phyloP scores from a whole-genome alignment of 2,888 invertebrate genomes.

The Ophraella communa region DNA sequence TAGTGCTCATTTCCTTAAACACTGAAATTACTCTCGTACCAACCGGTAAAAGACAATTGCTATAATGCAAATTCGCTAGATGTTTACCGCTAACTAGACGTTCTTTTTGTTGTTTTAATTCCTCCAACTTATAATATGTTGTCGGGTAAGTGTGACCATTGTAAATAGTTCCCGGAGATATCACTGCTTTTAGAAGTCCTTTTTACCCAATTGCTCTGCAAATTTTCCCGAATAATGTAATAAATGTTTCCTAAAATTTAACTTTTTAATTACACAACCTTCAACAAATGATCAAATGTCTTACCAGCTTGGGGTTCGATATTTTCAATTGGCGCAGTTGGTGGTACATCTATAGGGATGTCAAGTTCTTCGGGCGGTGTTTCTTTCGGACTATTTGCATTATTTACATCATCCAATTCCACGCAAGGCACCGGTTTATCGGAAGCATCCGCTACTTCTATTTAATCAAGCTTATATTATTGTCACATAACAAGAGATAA shows the following conservation, averaged over 20 bases:
- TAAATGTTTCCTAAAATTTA: slow-evolving; percentile 63
- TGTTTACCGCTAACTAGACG: slow-evolving; percentile 69
- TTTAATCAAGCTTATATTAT: slow-evolving; percentile 10
- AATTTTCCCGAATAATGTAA: slow-evolving; percentile 68
- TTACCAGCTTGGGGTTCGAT: slow-evolving; percentile 53
- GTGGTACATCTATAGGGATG: slow-evolving; percentile 45
- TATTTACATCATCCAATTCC: slow-evolving; percentile 47
- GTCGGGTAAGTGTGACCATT: slow-evolving; percentile 41
- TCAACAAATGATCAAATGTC: no score
- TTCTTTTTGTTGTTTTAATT: slow-evolving; percentile 51
- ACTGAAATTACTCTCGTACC: slow-evolving; percentile 86
- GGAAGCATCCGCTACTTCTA: slow-evolving; percentile 19
- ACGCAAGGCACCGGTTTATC: slow-evolving; percentile 46
- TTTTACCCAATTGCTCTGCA: slow-evolving; percentile 70
- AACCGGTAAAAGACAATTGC: slow-evolving; percentile 74
- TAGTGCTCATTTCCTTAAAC: slow-evolving; percentile 68
- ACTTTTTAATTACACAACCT: no score
- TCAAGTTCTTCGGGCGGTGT: slow-evolving; percentile 32
- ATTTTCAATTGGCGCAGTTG: slow-evolving; percentile 50
- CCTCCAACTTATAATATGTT: slow-evolving; percentile 46
- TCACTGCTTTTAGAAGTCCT: slow-evolving; percentile 63
- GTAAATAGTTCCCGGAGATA: slow-evolving; percentile 45
- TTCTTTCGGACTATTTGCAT: slow-evolving; percentile 43
- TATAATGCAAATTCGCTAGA: slow-evolving; percentile 72
- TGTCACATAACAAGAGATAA: no score